These are phyloP conservation scores for Sander vitreus DNA, from an alignment of 2,113 vertebrate species.

Conservation along the genomic window DNA sequence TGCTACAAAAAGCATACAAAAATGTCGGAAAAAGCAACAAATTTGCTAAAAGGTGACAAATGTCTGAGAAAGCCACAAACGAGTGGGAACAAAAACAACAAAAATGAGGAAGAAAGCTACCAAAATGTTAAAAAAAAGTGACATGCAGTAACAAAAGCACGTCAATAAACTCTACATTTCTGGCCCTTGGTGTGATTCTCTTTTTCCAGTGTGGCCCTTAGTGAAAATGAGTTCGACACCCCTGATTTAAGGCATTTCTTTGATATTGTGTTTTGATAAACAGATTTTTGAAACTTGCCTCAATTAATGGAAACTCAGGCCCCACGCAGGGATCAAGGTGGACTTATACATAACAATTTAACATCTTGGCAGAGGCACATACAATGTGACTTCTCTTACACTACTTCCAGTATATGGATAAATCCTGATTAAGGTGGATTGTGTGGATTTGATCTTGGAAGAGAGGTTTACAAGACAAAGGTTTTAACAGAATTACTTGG, in stretches of 20 bases:
- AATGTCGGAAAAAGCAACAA: too few relatives aligned
- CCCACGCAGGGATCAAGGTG: background rate
- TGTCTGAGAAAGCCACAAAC: too few relatives aligned
- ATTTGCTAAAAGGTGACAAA: too few relatives aligned
- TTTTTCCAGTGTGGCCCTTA: too few relatives aligned
- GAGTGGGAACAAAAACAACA: too few relatives aligned
- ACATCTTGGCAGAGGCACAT: background rate
- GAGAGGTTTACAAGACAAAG: constrained; percentile 38
- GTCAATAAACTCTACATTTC: too few relatives aligned
- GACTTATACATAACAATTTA: background rate
- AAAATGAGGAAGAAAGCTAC: too few relatives aligned
- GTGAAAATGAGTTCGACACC: too few relatives aligned
- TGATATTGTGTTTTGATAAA: background rate
- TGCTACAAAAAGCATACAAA: too few relatives aligned
- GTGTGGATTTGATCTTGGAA: constrained; percentile 51
- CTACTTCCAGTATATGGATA: constrained; percentile 25
- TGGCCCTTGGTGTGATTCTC: too few relatives aligned
- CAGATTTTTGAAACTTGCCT: background rate
- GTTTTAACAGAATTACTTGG: constrained; percentile 60
- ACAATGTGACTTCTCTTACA: constrained; percentile 9
- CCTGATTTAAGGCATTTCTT: background rate
- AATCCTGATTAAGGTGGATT: constrained; percentile 68
- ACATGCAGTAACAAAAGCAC: too few relatives aligned
- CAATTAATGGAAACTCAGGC: background rate
- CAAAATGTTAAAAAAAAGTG: too few relatives aligned